phyloP scores from a whole-genome alignment of 2,113 vertebrate genomes.

The Edolisoma coerulescens region DNA sequence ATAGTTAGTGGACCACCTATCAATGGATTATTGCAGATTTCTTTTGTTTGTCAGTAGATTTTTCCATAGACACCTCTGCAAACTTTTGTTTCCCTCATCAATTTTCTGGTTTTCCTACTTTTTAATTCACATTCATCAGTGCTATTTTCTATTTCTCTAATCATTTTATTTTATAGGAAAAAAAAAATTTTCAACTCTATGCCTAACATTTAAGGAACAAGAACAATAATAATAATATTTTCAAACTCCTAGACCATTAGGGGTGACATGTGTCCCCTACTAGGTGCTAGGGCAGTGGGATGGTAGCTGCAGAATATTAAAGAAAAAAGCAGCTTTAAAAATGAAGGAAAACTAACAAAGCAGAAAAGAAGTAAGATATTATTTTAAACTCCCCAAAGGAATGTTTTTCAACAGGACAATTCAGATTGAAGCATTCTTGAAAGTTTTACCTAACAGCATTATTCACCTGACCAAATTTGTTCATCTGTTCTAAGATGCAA shows the following conservation, averaged over 20 bases:
- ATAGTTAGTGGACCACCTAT: background rate
- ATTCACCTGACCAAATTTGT: background rate
- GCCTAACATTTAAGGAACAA: background rate
- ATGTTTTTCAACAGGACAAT: background rate
- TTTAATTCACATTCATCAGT: background rate
- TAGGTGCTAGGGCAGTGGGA: background rate
- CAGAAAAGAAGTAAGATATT: background rate
- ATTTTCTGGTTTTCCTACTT: background rate
- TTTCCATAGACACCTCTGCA: background rate
- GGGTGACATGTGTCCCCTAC: background rate
- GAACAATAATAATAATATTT: background rate
- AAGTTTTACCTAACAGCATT: background rate
- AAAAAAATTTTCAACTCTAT: background rate
- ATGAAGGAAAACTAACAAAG: background rate
- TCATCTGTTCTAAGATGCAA: background rate
- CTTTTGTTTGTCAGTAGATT: background rate
- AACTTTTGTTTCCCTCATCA: background rate
- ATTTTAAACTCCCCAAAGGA: background rate
- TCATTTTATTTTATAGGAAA: accelerated
- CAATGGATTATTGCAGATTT: background rate
- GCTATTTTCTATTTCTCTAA: background rate
- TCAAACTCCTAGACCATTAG: background rate
- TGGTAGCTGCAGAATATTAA: background rate
- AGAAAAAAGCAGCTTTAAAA: background rate
- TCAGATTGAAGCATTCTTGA: background rate